A percentile compares a stretch with the other conserved stretches of the same genome.
Evolutionary conservation across 2,888 invertebrate genomes (phyloP).

Genomic region (Malthinus flaveolus): DNA sequence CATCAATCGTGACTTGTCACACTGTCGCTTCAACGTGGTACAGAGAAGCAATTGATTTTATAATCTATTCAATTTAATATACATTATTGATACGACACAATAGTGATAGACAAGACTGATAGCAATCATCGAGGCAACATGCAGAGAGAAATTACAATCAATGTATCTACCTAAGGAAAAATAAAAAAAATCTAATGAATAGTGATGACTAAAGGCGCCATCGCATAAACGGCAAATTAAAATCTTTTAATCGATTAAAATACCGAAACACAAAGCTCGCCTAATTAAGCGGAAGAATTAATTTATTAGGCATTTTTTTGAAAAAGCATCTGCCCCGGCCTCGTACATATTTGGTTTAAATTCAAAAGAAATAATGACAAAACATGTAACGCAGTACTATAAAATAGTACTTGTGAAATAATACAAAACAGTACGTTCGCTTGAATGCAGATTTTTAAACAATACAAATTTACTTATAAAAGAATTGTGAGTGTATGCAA

Average conservation of each 20-base stretch:
- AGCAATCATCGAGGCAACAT: slow-evolving; percentile 45
- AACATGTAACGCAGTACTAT: no score
- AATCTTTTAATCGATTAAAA: slow-evolving; percentile 6
- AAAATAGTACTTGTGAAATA: no score
- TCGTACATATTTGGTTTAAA: no score
- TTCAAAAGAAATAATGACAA: no score
- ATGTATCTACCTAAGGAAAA: slow-evolving; percentile 18
- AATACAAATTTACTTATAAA: no score
- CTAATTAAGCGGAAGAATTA: not conserved
- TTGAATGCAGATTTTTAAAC: no score
- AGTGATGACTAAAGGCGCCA: slow-evolving; percentile 16
- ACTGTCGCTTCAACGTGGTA: slow-evolving; percentile 49
- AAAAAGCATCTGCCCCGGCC: no score
- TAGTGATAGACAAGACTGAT: slow-evolving; percentile 55
- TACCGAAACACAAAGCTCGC: not conserved
- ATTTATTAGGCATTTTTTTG: no score
- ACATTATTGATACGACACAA: slow-evolving; percentile 57
- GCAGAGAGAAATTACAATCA: slow-evolving; percentile 44
- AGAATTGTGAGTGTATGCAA: not conserved
- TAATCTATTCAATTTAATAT: slow-evolving; percentile 57
- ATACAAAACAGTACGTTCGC: no score
- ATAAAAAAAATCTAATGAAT: slow-evolving; percentile 8
- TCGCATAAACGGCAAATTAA: not conserved
- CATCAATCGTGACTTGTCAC: slow-evolving; percentile 27
- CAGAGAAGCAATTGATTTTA: slow-evolving; percentile 54